These are phyloP conservation scores for Porites lutea DNA, from an alignment of 64 coral and sea anemone genomes.

Conservation along the genomic window DNA sequence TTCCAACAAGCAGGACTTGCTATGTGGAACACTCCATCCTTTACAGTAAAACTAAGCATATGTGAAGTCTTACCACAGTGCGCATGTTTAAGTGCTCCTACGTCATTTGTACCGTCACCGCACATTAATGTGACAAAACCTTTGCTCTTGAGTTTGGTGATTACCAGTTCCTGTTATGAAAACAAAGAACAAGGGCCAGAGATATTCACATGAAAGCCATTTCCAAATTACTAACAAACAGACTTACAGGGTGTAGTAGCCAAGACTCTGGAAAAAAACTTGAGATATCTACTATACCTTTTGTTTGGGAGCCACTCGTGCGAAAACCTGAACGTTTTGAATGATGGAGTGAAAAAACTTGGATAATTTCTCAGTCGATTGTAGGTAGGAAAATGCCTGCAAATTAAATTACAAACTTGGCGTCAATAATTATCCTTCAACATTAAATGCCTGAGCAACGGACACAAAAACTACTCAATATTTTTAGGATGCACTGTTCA, in stretches of 20 bases:
- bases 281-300: slow-evolving; percentile 54
- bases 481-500: too few relatives aligned
- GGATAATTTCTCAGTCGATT: slow-evolving; percentile 41
- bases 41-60: neutral
- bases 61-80: slow-evolving; percentile 81
- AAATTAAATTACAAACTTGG: neutral
- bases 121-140: slow-evolving; percentile 97
- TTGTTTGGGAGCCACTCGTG: slow-evolving; percentile 97
- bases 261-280: too few relatives aligned
- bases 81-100: slow-evolving; percentile 98
- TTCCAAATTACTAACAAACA: too few relatives aligned
- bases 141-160: slow-evolving; percentile 92
- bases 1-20: too few relatives aligned
- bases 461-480: too few relatives aligned
- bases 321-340: slow-evolving; percentile 85
- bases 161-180: slow-evolving; percentile 81
- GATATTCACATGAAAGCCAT: neutral
- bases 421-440: neutral
- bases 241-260: too few relatives aligned
- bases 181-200: neutral
- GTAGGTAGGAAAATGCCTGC: slow-evolving; percentile 90
- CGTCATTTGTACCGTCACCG: slow-evolving; percentile 97
- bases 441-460: neutral
- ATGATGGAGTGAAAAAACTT: slow-evolving; percentile 77
- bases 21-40: too few relatives aligned